Evolutionary conservation across 2,888 invertebrate genomes (phyloP).

Genomic region (Mythimna impura): DNA sequence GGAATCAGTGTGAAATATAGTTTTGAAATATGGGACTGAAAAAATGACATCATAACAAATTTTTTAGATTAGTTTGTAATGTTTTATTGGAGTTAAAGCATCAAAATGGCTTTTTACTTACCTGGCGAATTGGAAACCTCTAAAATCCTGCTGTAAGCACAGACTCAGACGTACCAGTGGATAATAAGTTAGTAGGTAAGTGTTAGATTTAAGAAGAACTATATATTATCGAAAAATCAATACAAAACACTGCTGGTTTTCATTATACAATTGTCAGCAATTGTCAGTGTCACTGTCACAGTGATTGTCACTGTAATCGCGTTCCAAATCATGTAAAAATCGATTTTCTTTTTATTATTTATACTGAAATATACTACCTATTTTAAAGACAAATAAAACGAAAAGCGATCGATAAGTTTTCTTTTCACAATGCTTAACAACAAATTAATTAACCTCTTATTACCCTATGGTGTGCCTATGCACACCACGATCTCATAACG

Average conservation of each 20-base stretch:
- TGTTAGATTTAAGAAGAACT: not conserved
- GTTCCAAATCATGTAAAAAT: too few relatives aligned
- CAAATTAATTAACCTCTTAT: too few relatives aligned
- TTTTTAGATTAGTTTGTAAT: not conserved
- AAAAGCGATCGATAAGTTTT: too few relatives aligned
- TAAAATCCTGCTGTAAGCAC: not conserved
- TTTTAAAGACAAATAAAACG: too few relatives aligned
- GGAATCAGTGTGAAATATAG: too few relatives aligned
- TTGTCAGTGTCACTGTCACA: conserved; percentile 37
- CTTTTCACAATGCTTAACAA: too few relatives aligned
- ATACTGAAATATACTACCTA: too few relatives aligned
- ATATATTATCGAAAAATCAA: conserved; percentile 40
- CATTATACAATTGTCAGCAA: conserved; percentile 10
- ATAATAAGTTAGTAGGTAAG: not conserved
- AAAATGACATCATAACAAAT: conserved; percentile 19
- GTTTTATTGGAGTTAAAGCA: not conserved
- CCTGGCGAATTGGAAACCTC: conserved; percentile 4
- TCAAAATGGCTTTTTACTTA: not conserved
- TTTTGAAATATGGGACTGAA: not conserved
- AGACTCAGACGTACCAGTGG: not conserved
- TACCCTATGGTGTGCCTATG: too few relatives aligned
- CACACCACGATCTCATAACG: too few relatives aligned
- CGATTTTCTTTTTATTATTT: too few relatives aligned
- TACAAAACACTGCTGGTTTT: conserved; percentile 39
- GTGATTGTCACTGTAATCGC: not conserved